Conservation (phyloP, 2,888 invertebrate species). For the Bimastos eiseni region DNA sequence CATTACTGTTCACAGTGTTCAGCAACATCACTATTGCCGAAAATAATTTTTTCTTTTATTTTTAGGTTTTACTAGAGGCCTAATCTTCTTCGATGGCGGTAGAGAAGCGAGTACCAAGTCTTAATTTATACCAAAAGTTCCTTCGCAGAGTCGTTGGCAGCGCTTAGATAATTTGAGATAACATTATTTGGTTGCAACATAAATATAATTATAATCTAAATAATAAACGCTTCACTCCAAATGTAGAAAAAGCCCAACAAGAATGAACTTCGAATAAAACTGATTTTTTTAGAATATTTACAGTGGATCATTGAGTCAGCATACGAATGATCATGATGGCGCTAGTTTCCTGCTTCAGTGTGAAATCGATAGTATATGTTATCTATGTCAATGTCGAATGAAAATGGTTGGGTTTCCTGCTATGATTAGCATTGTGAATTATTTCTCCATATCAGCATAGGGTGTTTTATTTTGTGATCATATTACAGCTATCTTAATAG, state of each 20-base stretch:
- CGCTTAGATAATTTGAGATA: neutral
- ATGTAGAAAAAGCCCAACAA: neutral
- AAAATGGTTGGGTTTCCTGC: slow-evolving; percentile 13
- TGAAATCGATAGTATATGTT: neutral
- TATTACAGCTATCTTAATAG: neutral
- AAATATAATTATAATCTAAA: neutral
- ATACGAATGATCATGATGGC: neutral
- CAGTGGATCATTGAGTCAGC: neutral
- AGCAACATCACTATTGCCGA: too few species aligned
- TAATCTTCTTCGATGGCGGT: too few species aligned
- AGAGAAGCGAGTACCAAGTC: too few species aligned
- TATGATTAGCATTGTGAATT: neutral
- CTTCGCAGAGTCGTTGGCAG: too few species aligned
- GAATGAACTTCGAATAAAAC: neutral
- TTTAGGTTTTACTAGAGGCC: too few species aligned
- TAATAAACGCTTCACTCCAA: neutral
- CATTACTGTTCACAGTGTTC: too few species aligned
- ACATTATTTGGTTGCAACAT: neutral
- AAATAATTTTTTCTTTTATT: too few species aligned
- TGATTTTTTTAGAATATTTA: neutral
- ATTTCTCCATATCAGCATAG: neutral
- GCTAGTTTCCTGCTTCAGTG: neutral
- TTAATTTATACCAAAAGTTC: too few species aligned
- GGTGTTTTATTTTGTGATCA: neutral
- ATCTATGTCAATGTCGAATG: neutral